Conservation (phyloP, 2,888 invertebrate species). For the Drosophila picticornis region DNA sequence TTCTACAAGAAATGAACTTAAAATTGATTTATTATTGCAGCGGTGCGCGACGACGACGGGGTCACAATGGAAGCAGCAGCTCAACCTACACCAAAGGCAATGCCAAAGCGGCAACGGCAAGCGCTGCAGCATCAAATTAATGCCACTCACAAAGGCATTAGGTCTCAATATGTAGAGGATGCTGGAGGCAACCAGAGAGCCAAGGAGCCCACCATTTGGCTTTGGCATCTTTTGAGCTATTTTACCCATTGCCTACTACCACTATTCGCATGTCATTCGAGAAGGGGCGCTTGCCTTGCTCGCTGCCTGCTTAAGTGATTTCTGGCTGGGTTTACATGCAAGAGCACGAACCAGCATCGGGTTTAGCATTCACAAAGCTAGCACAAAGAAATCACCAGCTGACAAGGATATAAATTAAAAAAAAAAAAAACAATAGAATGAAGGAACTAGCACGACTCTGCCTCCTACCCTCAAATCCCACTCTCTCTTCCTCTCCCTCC, state of each 20-base stretch:
- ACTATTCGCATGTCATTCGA: constrained; percentile 4
- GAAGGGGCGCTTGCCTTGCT: constrained; percentile 27
- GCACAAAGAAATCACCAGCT: constrained; percentile 25
- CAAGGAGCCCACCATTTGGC: constrained; percentile 33
- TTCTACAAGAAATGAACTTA: constrained; percentile 63
- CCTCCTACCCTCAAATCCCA: too few species aligned
- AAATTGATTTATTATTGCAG: constrained; percentile 72
- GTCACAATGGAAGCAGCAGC: constrained; percentile 9
- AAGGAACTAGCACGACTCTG: constrained; percentile 15
- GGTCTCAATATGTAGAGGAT: constrained; percentile 40
- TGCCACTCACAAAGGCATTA: constrained; percentile 65
- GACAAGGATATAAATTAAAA: constrained; percentile 15
- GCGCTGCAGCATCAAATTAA: constrained; percentile 58
- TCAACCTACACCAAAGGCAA: constrained; percentile 6
- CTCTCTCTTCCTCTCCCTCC: too few species aligned
- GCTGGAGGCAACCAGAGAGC: constrained; percentile 6
- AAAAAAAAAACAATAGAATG: constrained; percentile 1
- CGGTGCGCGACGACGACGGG: constrained; percentile 14
- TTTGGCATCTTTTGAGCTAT: constrained; percentile 19
- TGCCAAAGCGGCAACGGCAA: constrained; percentile 8
- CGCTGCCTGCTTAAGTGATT: constrained; percentile 67
- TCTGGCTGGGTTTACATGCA: constrained; percentile 51
- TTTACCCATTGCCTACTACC: constrained; percentile 4
- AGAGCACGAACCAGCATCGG: constrained; percentile 18
- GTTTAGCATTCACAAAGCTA: constrained; percentile 8